phyloP scores from a whole-genome alignment of 2,113 vertebrate species.

The Coptodon bakossiorum region DNA sequence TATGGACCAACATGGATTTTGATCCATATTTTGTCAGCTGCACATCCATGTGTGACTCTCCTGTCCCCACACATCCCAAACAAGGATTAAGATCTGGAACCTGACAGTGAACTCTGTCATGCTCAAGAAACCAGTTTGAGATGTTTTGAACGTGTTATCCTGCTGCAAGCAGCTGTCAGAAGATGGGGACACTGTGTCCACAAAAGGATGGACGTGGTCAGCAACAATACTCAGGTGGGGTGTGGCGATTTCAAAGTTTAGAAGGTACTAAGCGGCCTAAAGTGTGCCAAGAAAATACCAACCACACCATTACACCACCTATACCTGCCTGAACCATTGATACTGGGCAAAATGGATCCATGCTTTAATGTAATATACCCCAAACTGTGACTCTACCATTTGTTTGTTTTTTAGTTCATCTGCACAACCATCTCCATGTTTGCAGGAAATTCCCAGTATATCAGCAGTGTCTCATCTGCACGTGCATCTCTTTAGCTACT shows the following conservation, averaged over 20 bases:
- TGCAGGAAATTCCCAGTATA: not conserved
- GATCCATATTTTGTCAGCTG: not conserved
- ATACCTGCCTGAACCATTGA: not conserved
- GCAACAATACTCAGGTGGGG: not conserved
- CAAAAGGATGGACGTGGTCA: not conserved
- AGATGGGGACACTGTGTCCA: not conserved
- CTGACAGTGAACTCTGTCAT: rapidly evolving
- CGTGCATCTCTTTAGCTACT: not conserved
- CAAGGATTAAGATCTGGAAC: rapidly evolving
- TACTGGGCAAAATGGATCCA: rapidly evolving
- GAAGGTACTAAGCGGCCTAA: not conserved
- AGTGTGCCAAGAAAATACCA: not conserved
- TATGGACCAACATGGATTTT: not conserved
- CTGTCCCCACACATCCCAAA: not conserved
- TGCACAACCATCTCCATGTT: not conserved
- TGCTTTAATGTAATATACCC: not conserved
- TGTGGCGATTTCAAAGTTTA: not conserved
- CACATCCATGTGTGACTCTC: not conserved
- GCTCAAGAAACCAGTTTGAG: not conserved
- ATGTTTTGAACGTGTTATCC: rapidly evolving
- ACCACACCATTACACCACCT: not conserved
- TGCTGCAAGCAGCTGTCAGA: not conserved
- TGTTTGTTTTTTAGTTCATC: not conserved
- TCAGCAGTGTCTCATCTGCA: not conserved
- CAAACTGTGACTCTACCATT: not conserved